Conservation (phyloP, 2,797 vertebrate genomes). For the Hirundo rustica region DNA sequence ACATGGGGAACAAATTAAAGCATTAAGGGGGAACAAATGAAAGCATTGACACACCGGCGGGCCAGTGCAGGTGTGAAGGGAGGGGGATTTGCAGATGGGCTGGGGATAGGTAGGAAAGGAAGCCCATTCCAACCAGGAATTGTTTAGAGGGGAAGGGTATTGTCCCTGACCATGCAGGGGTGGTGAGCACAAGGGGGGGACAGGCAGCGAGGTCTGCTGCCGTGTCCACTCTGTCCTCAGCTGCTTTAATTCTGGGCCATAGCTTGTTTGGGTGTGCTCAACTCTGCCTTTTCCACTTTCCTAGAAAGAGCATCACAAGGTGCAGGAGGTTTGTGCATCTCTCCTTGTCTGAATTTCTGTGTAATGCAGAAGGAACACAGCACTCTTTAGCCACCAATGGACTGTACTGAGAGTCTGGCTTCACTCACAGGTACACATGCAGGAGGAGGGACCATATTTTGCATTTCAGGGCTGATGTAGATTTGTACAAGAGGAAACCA, state of each 20-base stretch:
- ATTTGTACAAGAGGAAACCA: background rate
- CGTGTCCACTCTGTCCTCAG: background rate
- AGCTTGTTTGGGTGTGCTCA: background rate
- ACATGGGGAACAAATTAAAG: background rate
- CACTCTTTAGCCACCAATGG: background rate
- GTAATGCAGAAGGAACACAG: background rate
- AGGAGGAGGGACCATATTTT: background rate
- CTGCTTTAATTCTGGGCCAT: background rate
- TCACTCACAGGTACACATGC: background rate
- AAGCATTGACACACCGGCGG: background rate
- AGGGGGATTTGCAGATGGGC: background rate
- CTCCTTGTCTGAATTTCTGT: background rate
- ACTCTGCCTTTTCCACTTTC: background rate
- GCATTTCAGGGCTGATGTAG: background rate
- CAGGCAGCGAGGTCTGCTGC: background rate
- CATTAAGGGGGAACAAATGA: background rate
- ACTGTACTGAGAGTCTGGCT: background rate
- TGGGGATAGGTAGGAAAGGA: background rate
- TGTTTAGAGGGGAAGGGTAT: background rate
- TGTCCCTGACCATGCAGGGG: fast-evolving
- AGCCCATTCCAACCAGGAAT: background rate
- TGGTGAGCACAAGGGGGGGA: background rate
- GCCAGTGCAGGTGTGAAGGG: fast-evolving
- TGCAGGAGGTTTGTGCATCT: background rate
- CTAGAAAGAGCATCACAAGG: background rate